phyloP scores from a whole-genome alignment of 2,797 vertebrate species.

The Lepus townsendii region DNA sequence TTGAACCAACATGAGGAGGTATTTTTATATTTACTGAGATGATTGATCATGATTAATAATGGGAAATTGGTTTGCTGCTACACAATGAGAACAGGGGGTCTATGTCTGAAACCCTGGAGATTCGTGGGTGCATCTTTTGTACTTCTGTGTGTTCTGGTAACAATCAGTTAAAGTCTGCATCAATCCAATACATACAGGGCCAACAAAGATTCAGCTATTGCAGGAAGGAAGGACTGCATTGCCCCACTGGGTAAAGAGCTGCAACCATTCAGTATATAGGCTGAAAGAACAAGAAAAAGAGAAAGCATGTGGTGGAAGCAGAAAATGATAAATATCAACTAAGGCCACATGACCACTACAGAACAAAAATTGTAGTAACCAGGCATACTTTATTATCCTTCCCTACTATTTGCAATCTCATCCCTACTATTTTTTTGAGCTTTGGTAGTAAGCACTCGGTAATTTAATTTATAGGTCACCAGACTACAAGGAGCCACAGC shows the following conservation, averaged over 20 bases:
- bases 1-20: slow-evolving; percentile 24
- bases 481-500: slow-evolving; percentile 4
- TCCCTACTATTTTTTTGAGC: neutral
- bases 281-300: slow-evolving; percentile 2
- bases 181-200: neutral
- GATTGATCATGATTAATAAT: slow-evolving; percentile 4
- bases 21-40: neutral
- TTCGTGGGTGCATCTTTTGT: neutral
- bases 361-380: neutral
- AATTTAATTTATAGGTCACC: slow-evolving; percentile 47
- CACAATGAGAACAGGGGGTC: neutral
- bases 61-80: slow-evolving; percentile 6
- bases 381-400: neutral
- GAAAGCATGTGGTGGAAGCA: slow-evolving; percentile 2
- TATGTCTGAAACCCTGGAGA: neutral
- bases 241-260: neutral
- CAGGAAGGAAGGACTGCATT: slow-evolving; percentile 16
- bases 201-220: slow-evolving; percentile 12
- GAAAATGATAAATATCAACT: neutral
- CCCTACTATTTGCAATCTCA: neutral
- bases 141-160: neutral
- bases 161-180: slow-evolving; percentile 33
- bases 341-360: neutral
- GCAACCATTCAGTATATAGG: neutral
- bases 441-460: slow-evolving; percentile 6